These are phyloP conservation scores for Drosophila mayaguana DNA, from an alignment of 2,888 invertebrate genomes.

Conservation along the genomic window DNA sequence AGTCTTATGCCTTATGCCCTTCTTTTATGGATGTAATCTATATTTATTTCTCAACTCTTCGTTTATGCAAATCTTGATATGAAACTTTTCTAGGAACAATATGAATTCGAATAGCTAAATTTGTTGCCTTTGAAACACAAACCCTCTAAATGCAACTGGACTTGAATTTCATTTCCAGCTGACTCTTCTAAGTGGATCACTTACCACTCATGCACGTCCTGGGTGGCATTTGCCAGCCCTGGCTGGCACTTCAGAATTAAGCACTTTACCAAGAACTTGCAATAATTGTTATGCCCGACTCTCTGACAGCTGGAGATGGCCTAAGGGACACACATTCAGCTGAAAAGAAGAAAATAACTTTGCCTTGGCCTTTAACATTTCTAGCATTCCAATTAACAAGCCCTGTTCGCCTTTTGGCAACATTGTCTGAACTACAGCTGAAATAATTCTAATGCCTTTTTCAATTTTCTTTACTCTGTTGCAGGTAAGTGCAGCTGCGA, in stretches of 20 bases:
- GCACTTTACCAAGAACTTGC: conserved; percentile 43
- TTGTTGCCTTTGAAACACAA: background rate
- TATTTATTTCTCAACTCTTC: no score
- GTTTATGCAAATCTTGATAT: background rate
- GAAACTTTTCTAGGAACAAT: background rate
- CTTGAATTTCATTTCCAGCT: background rate
- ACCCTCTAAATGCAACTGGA: background rate
- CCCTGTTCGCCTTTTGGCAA: conserved; percentile 47
- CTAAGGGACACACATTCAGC: conserved; percentile 3
- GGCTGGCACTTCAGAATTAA: conserved; percentile 35
- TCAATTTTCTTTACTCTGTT: conserved; percentile 41
- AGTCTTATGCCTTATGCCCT: background rate
- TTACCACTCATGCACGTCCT: conserved; percentile 10
- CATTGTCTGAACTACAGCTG: conserved; percentile 54
- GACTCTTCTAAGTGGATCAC: conserved; percentile 18
- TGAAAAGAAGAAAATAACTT: conserved; percentile 25
- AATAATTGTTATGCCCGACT: conserved; percentile 42
- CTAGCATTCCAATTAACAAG: conserved; percentile 18
- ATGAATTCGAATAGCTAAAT: background rate
- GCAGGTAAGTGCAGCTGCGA: conserved; percentile 65
- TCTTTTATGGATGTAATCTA: background rate
- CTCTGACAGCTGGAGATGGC: conserved; percentile 16
- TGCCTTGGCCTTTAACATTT: conserved; percentile 46
- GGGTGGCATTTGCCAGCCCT: conserved; percentile 18
- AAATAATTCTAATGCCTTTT: conserved; percentile 53